phyloP scores from a whole-genome alignment of 2,888 invertebrate species.

The Sacculina carcini region DNA sequence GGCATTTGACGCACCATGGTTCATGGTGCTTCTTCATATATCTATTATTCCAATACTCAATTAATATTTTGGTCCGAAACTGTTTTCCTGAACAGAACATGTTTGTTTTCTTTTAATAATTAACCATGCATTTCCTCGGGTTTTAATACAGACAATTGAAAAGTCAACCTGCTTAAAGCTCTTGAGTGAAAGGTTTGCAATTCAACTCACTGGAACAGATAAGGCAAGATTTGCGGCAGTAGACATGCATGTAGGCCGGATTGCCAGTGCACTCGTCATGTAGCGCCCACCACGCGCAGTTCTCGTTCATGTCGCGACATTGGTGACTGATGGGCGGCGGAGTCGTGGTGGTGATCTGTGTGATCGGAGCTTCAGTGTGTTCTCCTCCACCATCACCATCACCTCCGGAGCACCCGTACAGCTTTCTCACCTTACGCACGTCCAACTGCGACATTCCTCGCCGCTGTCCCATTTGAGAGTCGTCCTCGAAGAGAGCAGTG shows the following conservation, averaged over 20 bases:
- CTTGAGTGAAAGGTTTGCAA: neutral
- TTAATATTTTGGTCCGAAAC: no score
- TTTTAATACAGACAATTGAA: no score
- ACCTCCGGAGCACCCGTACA: neutral
- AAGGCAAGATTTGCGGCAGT: neutral
- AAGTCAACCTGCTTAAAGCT: no score
- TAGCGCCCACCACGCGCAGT: neutral
- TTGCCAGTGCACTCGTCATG: neutral
- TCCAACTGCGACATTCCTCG: neutral
- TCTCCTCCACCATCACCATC: no score
- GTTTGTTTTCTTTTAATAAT: no score
- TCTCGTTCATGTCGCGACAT: neutral
- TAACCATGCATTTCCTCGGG: no score
- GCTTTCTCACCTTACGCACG: neutral
- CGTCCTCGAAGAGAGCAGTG: no score
- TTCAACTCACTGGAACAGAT: neutral
- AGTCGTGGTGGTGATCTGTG: neutral
- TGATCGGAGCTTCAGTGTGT: no score
- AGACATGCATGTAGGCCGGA: neutral
- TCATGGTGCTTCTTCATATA: no score
- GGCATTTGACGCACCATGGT: no score
- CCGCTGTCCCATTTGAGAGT: neutral
- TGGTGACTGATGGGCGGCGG: neutral
- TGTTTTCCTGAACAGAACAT: no score
- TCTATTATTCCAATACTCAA: no score